Evolutionary conservation across 53 echinoderm and acorn worm species (phyloP), one percentile per base, ranked within the genome.

Genomic region (Crossaster papposus): DNA sequence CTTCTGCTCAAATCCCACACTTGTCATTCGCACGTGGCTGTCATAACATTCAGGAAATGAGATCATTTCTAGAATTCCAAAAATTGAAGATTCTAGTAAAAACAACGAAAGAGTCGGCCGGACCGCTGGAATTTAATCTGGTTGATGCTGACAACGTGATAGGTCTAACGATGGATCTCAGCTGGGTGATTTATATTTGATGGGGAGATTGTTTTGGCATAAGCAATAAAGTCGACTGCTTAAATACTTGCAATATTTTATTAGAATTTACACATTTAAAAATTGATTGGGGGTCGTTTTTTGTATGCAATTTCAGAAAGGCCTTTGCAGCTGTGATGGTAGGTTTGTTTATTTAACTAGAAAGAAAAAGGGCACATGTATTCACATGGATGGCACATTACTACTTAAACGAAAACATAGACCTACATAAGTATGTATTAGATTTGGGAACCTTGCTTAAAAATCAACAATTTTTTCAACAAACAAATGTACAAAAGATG

Each of bases 11-110:
- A 62, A 23, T 68, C 22, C 68, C 11, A 14, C 24, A 12, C 68
- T 31, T 81, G 58, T 64, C 81, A 81, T 26, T 81, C 81, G 3
- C 62, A 31, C 14, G 12, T 65, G 65, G 70, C 82, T 82, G 82
- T 38, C 64, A 82, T 36, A 82, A 82, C 38, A 82, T 37, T 36
- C 29, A 37, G 65, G 70, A 36, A 64, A 14, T 15, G 26, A 9
- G 28, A 36, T 82, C 50, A 70, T 70, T 82, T 82, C 28, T 64
- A 44, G 82, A 82, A 82, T 82, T 82, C 65, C 82, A 23, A 70
- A 18, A 68, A 26, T 23, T 12, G 26, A 17, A 31, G 81, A 81
- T 63, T 81, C 58, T 3, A 64, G 11, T 51, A 79, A 79, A 3
- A 3, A 24, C 11, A 12, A 3, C 36, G 33, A 68, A 68, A 68